Evolutionary conservation across 2,113 vertebrate species (phyloP), one percentile per base, ranked within the genome.

Genomic region (Carassius auratus): DNA sequence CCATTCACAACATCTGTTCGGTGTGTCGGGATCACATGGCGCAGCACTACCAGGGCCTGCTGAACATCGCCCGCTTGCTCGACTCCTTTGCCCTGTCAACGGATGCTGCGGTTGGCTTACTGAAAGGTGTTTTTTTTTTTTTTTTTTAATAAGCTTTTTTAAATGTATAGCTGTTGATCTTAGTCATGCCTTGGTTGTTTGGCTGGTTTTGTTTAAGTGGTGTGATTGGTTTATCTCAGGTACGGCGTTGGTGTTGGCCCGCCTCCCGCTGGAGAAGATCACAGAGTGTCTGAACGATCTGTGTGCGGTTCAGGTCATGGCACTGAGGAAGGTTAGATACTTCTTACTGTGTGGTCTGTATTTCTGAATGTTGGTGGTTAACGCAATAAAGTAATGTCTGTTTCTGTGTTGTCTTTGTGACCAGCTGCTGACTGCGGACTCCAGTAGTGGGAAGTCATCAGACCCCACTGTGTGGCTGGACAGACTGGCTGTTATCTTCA

Each of bases 11-110:
- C 90, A 98, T 99, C 92, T 99, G 98, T 90, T 97, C 97, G 0
- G 97, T 98, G 64, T 99, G 98, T 92, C 93, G 98, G 13, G 98
- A 99, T 86, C 98, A 99, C 93, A 99, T 99, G 98, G 96, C 97
- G 10, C 97, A 98, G 89, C 98, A 99, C 95, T 99, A 99, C 90
- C 96, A 93, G 57, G 97, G 98, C 62, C 94, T 99, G 82, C 93
- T 99, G 90, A 97, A 98, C 90, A 99, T 99, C 12, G 98, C 97
- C 36, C 96, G 97, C 0, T 91, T 97, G n/a, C 96, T 99, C 0
- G 98, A 99, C 91, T 96, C 97, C 81, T 98, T 99, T 48, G 95
- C 96, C n/a, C 94, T 99, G 83, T 98, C 97, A 0, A 95, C 97
- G 0, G 98, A 99, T 59, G 98, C 98, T 0, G 98, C 98, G 0